A percentile compares a stretch with the other conserved stretches of the same genome.
Conservation (phyloP, 2,888 invertebrate species). For the Drosophila subsilvestris region DNA sequence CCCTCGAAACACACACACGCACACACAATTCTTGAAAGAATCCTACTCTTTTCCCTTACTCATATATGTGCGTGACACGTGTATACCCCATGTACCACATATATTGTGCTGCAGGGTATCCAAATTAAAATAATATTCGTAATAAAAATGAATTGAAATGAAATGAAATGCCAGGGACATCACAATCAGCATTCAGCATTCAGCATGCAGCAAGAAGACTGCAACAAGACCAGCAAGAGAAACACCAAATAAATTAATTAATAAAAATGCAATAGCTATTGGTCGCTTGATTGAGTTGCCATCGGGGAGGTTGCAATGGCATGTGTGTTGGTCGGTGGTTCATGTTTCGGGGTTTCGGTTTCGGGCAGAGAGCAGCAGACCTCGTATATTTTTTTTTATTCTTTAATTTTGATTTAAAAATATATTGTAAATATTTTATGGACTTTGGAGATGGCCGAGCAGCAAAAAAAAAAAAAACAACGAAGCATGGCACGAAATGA, state of each 20-base stretch:
- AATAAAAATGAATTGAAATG: slow-evolving; percentile 31
- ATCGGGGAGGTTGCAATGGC: neutral
- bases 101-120: neutral
- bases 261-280: slow-evolving; percentile 64
- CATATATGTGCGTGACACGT: no score
- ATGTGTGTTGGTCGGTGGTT: neutral
- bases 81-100: no score
- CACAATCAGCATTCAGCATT: slow-evolving; percentile 7
- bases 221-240: slow-evolving; percentile 26
- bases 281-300: slow-evolving; percentile 7
- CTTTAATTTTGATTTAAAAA: slow-evolving; percentile 75
- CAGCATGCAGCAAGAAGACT: neutral
- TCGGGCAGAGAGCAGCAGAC: neutral
- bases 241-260: slow-evolving; percentile 75
- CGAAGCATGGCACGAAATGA: neutral
- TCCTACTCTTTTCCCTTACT: no score
- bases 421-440: slow-evolving; percentile 70
- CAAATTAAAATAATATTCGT: neutral
- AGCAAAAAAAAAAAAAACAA: neutral
- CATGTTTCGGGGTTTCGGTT: neutral
- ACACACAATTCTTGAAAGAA: no score
- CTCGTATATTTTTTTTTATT: slow-evolving; percentile 38
- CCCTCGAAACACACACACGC: neutral
- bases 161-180: slow-evolving; percentile 36
- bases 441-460: slow-evolving; percentile 45